A percentile compares a stretch with the other conserved stretches of the same genome.
These are phyloP conservation scores for Dendrocincla fuliginosa DNA, from an alignment of 2,797 vertebrate genomes.

Conservation along the genomic window DNA sequence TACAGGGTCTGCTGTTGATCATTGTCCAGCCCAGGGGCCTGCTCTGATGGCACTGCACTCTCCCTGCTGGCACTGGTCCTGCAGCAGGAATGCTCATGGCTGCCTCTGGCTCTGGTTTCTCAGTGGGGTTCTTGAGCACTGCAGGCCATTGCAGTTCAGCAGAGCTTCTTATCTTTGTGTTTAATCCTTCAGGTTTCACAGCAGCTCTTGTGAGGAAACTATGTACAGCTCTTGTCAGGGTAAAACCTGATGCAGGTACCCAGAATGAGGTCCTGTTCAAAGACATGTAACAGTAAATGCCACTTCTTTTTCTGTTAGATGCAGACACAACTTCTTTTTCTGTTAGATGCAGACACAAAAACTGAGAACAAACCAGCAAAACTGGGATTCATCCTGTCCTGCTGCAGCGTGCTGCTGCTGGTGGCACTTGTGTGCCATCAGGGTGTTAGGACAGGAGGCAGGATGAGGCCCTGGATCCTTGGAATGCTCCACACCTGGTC, in stretches of 20 bases:
- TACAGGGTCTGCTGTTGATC: neutral
- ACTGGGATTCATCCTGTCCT: neutral
- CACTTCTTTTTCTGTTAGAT: accelerated
- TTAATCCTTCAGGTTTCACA: neutral
- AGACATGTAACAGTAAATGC: neutral
- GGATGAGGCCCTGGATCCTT: neutral
- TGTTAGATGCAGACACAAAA: neutral
- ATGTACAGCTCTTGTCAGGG: accelerated
- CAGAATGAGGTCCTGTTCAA: neutral
- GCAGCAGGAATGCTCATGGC: accelerated
- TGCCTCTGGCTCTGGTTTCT: neutral
- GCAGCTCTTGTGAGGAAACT: neutral
- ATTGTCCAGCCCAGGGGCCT: accelerated
- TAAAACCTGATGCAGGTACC: neutral
- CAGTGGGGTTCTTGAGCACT: accelerated
- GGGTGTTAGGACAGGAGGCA: neutral
- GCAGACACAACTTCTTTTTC: neutral
- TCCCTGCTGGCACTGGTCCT: accelerated
- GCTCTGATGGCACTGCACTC: accelerated
- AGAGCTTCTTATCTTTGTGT: neutral
- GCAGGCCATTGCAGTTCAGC: neutral
- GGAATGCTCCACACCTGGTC: neutral
- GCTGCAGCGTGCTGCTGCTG: neutral
- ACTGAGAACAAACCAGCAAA: neutral
- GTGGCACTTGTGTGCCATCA: accelerated